A percentile compares a stretch with the other conserved stretches of the same genome.
phyloP scores from a whole-genome alignment of 2,113 vertebrate genomes.

The Mionectes macconnelli region DNA sequence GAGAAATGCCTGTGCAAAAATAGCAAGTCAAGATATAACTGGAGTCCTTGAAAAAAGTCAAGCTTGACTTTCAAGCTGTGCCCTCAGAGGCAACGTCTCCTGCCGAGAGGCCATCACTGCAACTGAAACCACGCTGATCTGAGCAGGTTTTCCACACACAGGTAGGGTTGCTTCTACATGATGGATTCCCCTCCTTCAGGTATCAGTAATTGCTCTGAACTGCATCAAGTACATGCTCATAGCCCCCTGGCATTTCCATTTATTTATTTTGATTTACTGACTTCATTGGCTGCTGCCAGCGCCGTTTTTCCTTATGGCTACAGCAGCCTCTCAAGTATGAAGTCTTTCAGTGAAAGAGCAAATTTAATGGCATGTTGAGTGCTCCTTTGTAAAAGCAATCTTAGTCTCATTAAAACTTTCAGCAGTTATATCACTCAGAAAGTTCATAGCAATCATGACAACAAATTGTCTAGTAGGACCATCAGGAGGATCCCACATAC shows the following conservation, averaged over 20 bases:
- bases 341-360: constrained; percentile 48
- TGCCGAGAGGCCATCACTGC: neutral
- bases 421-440: neutral
- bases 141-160: constrained; percentile 27
- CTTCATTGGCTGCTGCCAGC: constrained; percentile 30
- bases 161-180: constrained; percentile 12
- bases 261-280: constrained; percentile 76
- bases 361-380: constrained; percentile 70
- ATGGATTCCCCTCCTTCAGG: constrained; percentile 55
- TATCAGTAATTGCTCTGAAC: constrained; percentile 69
- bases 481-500: neutral
- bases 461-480: neutral
- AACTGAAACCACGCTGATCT: neutral
- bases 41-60: neutral
- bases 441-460: constrained; percentile 11
- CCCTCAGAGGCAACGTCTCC: neutral
- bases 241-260: constrained; percentile 59
- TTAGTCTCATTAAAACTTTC: constrained; percentile 61
- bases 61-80: neutral
- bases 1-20: neutral
- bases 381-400: constrained; percentile 67
- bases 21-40: neutral
- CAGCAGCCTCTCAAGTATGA: constrained; percentile 52
- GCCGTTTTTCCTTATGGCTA: constrained; percentile 36
- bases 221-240: constrained; percentile 60